phyloP scores from a whole-genome alignment of 92 coral and sea anemone species.

The Parazoanthus atlanticus region DNA sequence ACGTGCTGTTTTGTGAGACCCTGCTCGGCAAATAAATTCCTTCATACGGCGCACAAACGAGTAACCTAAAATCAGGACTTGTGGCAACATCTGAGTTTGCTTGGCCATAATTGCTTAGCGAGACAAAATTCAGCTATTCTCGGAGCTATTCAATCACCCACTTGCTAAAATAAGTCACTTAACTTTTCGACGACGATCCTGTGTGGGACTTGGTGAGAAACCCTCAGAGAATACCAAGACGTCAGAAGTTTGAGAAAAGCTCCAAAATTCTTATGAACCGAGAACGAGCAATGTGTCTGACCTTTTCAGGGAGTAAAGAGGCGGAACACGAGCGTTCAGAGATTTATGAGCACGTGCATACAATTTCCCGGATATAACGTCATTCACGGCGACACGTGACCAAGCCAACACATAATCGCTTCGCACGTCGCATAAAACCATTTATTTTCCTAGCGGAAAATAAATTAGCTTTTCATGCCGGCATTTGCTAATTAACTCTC shows the following conservation, averaged over 20 bases:
- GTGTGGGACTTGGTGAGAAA: background rate
- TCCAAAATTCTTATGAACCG: background rate
- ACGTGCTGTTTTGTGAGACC: too few relatives aligned
- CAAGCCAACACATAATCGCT: background rate
- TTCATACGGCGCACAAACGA: constrained; percentile 21
- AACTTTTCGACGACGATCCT: background rate
- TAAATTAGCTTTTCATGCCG: too few relatives aligned
- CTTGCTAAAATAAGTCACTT: background rate
- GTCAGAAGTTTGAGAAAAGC: background rate
- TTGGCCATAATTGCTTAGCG: background rate
- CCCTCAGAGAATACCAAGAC: background rate
- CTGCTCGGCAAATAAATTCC: background rate
- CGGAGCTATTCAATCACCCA: background rate
- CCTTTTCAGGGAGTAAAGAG: background rate
- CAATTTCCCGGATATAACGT: background rate
- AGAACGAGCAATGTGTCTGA: background rate
- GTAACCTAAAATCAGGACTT: background rate
- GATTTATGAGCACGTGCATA: background rate
- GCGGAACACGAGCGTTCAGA: background rate
- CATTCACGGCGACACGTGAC: background rate
- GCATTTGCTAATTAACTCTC: too few relatives aligned
- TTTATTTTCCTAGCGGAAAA: background rate
- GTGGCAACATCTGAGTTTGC: too few relatives aligned
- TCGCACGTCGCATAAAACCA: background rate
- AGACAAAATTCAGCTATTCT: background rate